Percentiles rank a stretch among this genome's conserved stretches.
Conservation (phyloP, 2,113 vertebrate genomes). For the Crotalus horridus region DNA sequence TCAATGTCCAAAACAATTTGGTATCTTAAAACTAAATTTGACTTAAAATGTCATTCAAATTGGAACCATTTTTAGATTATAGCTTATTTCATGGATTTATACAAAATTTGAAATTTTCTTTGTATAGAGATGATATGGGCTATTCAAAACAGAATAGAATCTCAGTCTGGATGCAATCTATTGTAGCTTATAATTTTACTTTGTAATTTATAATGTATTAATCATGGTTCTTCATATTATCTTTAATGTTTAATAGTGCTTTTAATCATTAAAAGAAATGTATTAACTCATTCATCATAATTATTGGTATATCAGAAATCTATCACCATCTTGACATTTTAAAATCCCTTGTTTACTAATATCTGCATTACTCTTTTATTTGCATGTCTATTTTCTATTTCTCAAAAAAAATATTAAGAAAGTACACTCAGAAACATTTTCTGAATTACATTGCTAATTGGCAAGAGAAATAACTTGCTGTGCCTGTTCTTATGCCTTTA, state of each 20-base stretch:
- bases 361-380: neutral
- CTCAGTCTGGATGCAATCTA: neutral
- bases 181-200: neutral
- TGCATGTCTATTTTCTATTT: neutral
- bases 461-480: neutral
- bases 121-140: neutral
- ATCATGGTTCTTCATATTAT: neutral
- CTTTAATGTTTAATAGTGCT: neutral
- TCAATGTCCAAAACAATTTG: neutral
- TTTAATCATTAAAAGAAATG: neutral
- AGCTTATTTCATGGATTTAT: neutral
- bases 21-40: neutral
- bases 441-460: neutral
- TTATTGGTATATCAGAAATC: neutral
- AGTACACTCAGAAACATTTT: neutral
- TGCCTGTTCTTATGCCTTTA: neutral
- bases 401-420: neutral
- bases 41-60: neutral
- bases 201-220: neutral
- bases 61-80: neutral
- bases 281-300: neutral
- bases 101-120: neutral
- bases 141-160: neutral
- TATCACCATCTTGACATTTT: neutral
- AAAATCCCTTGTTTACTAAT: neutral